phyloP scores from a whole-genome alignment of 2,797 vertebrate species.

The Mallotus villosus region DNA sequence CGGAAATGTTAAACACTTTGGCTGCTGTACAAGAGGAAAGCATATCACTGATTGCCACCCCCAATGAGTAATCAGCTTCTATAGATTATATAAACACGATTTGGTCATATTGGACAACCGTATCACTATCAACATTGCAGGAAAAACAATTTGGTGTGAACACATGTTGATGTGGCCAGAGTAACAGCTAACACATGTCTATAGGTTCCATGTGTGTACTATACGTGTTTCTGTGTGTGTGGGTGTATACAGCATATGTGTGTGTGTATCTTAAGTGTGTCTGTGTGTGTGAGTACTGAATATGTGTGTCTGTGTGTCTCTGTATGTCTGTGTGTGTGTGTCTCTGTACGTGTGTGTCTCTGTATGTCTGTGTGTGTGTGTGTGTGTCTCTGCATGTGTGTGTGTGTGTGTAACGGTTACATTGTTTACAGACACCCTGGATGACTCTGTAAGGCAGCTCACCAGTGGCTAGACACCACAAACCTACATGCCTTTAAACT shows the following conservation, averaged over 20 bases:
- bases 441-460: slow-evolving; percentile 42
- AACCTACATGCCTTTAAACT: slow-evolving; percentile 46
- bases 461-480: slow-evolving; percentile 35
- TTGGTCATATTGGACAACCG: slow-evolving; percentile 31
- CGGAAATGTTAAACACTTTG: not conserved
- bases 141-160: slow-evolving; percentile 63
- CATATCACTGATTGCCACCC: slow-evolving; percentile 3
- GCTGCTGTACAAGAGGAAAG: not conserved
- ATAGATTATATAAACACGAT: slow-evolving; percentile 31
- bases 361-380: not conserved
- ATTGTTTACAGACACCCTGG: slow-evolving; percentile 26
- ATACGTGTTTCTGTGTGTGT: not conserved
- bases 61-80: not conserved
- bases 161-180: slow-evolving; percentile 54
- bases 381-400: not conserved
- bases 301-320: not conserved
- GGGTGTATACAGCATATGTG: not conserved
- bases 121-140: slow-evolving; percentile 46
- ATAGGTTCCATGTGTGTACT: slow-evolving; percentile 23
- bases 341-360: not conserved
- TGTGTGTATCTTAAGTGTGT: not conserved
- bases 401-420: slow-evolving; percentile 30
- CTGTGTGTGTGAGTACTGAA: slow-evolving; percentile 12
- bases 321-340: not conserved
- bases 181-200: slow-evolving; percentile 64